Percentiles rank a stretch among this genome's conserved stretches.
Conservation (phyloP, 2,888 invertebrate genomes). For the Meloe dianella region DNA sequence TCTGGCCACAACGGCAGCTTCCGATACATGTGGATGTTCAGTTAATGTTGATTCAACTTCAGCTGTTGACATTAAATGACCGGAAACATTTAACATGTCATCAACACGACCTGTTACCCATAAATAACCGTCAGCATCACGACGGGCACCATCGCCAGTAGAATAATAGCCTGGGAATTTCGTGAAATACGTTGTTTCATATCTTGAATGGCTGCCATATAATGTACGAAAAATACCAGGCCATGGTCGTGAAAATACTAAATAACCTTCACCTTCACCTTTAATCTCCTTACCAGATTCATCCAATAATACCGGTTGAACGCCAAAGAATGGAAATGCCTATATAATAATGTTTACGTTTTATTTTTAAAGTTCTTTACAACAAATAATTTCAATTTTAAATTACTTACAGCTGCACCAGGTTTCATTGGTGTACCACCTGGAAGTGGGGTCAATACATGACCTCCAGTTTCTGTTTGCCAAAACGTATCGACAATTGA, state of each 20-base stretch:
- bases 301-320: constrained; percentile 85
- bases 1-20: constrained; percentile 95
- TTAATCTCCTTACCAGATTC: constrained; percentile 85
- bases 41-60: constrained; percentile 87
- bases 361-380: too few species aligned
- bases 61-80: constrained; percentile 96
- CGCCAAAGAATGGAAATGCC: constrained; percentile 98
- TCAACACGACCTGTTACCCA: constrained; percentile 98
- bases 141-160: constrained; percentile 95
- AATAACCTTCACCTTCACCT: constrained; percentile 91
- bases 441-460: constrained; percentile 93
- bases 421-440: constrained; percentile 98
- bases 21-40: constrained; percentile 81
- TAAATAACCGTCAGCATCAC: constrained; percentile 92
- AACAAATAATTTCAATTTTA: not conserved
- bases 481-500: constrained; percentile 98
- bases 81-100: constrained; percentile 98
- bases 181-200: constrained; percentile 91
- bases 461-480: constrained; percentile 99
- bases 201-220: constrained; percentile 88
- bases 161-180: constrained; percentile 97
- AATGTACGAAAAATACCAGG: constrained; percentile 97
- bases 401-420: constrained; percentile 86
- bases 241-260: constrained; percentile 96
- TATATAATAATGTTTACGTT: constrained; percentile 58